Conservation (phyloP, 2,113 vertebrate genomes). For the Bolborhynchus lineola region DNA sequence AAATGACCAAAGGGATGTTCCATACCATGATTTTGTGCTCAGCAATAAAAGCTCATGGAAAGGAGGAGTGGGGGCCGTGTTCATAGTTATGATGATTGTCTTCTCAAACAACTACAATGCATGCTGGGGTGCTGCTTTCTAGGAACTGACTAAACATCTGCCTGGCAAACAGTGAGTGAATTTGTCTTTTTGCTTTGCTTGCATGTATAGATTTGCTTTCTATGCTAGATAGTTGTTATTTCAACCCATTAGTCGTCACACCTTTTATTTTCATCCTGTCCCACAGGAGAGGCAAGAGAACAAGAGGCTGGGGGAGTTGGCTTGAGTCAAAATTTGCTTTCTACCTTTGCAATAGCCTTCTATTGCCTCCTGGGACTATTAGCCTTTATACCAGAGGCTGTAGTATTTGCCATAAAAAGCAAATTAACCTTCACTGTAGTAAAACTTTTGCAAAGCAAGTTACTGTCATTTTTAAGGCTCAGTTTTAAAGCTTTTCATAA, state of each 20-base stretch:
- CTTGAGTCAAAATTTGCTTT: neutral
- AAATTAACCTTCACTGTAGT: neutral
- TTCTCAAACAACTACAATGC: neutral
- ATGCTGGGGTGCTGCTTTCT: neutral
- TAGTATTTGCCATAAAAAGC: neutral
- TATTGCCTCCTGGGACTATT: neutral
- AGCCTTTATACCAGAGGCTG: neutral
- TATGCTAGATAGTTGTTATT: neutral
- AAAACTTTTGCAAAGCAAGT: neutral
- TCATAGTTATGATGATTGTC: neutral
- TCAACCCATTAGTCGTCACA: neutral
- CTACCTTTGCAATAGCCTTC: rapidly evolving
- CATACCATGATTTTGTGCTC: neutral
- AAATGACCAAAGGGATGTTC: neutral
- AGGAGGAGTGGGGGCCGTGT: rapidly evolving
- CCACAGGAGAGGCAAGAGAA: neutral
- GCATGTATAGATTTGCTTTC: neutral
- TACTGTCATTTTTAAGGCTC: neutral
- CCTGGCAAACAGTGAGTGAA: neutral
- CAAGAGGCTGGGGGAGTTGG: rapidly evolving
- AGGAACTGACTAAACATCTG: neutral
- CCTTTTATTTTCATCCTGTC: neutral
- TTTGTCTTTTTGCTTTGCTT: neutral
- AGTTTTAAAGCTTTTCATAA: neutral
- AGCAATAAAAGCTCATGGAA: neutral